These are phyloP conservation scores for Athene cunicularia DNA, from an alignment of 2,113 vertebrate species.

Conservation along the genomic window DNA sequence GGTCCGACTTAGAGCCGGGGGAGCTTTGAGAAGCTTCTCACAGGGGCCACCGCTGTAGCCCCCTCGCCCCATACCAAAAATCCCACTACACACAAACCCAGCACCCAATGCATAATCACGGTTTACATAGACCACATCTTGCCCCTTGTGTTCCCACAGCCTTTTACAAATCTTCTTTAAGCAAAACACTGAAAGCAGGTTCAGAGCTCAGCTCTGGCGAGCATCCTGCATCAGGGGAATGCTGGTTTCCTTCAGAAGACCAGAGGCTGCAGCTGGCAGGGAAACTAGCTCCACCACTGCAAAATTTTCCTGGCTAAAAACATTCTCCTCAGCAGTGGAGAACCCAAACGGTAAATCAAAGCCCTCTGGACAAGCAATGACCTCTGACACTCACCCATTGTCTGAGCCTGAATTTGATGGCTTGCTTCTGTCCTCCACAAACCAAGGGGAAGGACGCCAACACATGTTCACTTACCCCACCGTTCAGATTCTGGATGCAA, in stretches of 20 bases:
- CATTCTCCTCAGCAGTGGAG: neutral
- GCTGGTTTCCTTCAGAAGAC: neutral
- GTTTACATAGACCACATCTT: neutral
- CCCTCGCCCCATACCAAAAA: no score
- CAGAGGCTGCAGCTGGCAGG: neutral
- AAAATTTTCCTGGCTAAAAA: neutral
- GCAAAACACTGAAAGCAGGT: neutral
- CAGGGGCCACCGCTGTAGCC: no score
- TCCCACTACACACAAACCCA: no score
- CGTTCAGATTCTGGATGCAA: neutral
- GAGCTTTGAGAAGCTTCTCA: no score
- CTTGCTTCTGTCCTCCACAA: no score
- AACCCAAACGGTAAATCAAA: neutral
- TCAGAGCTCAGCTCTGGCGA: neutral
- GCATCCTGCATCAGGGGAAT: neutral
- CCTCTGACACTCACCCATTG: rapidly evolving
- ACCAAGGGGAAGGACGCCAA: neutral
- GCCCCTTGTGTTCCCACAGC: neutral
- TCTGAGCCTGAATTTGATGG: neutral
- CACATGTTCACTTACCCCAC: neutral
- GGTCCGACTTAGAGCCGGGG: no score
- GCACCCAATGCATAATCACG: neutral
- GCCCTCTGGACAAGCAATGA: neutral
- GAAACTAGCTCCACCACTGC: neutral
- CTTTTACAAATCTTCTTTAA: neutral